These are phyloP conservation scores for Pelusios castaneus DNA, from an alignment of 2,113 vertebrate species.

Conservation along the genomic window DNA sequence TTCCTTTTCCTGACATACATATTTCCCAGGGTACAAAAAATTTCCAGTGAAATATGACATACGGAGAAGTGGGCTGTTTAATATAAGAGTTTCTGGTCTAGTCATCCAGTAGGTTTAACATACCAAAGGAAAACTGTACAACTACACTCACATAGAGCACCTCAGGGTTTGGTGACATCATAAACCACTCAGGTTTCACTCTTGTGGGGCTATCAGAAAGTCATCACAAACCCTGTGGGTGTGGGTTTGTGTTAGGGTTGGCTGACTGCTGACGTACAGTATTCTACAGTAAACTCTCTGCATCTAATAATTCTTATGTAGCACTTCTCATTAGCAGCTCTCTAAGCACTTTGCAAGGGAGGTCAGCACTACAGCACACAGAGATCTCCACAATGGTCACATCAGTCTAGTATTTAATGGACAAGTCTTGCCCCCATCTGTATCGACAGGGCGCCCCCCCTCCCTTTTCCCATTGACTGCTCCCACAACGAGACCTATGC, in stretches of 20 bases:
- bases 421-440: neutral
- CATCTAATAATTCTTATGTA: neutral
- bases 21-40: neutral
- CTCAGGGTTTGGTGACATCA: neutral
- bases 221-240: neutral
- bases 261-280: neutral
- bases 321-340: neutral
- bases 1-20: neutral
- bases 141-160: neutral
- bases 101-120: neutral
- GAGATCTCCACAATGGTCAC: neutral
- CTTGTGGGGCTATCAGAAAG: rapidly evolving
- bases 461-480: neutral
- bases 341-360: neutral
- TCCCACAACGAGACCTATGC: neutral
- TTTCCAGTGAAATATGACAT: neutral
- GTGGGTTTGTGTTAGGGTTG: neutral
- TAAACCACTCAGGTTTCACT: neutral
- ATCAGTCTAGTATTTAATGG: neutral
- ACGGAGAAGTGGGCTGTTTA: neutral
- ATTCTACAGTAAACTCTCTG: neutral
- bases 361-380: neutral
- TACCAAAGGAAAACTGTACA: neutral
- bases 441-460: neutral
- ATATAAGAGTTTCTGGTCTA: neutral